These are phyloP conservation scores for Cosmia pyralina DNA, from an alignment of 2,888 invertebrate species.

Conservation along the genomic window DNA sequence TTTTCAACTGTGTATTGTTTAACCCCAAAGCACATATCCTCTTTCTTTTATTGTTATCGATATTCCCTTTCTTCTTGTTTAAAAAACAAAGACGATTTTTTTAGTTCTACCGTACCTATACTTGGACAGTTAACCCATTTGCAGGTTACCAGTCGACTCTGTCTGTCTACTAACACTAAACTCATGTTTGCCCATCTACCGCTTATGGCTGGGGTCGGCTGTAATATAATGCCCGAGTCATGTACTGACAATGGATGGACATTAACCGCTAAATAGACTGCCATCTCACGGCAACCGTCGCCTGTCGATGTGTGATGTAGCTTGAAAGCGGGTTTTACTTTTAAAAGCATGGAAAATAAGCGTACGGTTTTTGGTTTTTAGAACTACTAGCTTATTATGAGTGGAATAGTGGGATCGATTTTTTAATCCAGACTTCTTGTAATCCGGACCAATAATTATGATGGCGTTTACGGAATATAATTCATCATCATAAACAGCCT, in stretches of 20 bases:
- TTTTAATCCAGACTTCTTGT: neutral
- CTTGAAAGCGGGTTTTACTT: constrained; percentile 1
- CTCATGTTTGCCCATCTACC: constrained; percentile 8
- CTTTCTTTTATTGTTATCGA: neutral
- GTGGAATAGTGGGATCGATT: neutral
- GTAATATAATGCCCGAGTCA: constrained; percentile 26
- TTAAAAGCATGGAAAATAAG: neutral
- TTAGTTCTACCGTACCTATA: neutral
- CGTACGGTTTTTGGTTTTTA: neutral
- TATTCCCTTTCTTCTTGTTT: neutral
- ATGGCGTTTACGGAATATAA: neutral
- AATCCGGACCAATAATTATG: too few species aligned
- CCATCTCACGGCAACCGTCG: neutral
- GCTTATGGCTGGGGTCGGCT: neutral
- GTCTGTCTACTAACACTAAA: neutral
- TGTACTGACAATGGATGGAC: constrained; percentile 11
- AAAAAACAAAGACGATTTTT: neutral
- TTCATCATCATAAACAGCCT: too few species aligned
- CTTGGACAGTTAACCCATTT: neutral
- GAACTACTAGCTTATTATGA: neutral
- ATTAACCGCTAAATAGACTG: constrained; percentile 9
- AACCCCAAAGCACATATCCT: neutral
- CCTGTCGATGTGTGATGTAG: constrained; percentile 7
- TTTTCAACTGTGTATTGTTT: neutral
- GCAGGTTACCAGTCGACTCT: neutral